phyloP scores from a whole-genome alignment of 2,113 vertebrate species.

The Parus major region DNA sequence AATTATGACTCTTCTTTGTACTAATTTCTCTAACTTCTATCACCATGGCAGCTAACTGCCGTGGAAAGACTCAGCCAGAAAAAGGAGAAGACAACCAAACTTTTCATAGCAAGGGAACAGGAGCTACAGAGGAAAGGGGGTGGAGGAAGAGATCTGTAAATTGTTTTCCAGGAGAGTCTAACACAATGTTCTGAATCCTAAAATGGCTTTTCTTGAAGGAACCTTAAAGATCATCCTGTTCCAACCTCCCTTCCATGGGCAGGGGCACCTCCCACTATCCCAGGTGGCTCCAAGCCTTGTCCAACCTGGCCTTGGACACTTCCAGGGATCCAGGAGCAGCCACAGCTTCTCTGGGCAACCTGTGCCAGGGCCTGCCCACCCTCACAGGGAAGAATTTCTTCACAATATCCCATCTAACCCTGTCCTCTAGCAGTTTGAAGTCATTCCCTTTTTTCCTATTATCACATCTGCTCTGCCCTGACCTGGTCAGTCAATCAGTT shows the following conservation, averaged over 20 bases:
- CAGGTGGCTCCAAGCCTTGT: not conserved
- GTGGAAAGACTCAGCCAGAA: slow-evolving; percentile 52
- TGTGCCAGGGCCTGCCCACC: not conserved
- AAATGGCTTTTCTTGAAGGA: not conserved
- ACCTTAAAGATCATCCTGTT: not conserved
- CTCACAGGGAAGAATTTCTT: not conserved
- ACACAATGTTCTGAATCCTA: slow-evolving; percentile 4
- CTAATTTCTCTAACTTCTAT: slow-evolving; percentile 69
- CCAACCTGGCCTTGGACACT: not conserved
- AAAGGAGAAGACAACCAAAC: slow-evolving; percentile 65
- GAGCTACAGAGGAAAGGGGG: slow-evolving; percentile 8
- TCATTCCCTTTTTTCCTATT: not conserved
- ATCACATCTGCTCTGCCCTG: not conserved
- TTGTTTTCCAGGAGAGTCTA: not conserved
- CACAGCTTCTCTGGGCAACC: not conserved
- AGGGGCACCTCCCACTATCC: not conserved
- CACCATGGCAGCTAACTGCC: slow-evolving; percentile 66
- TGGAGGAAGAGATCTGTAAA: slow-evolving; percentile 10
- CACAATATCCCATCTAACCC: not conserved
- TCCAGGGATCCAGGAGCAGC: not conserved
- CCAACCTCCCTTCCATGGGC: not conserved
- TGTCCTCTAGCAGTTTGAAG: not conserved
- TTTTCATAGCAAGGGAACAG: slow-evolving; percentile 33
- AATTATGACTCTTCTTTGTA: slow-evolving; percentile 67
- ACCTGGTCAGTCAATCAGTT: not conserved